Evolutionary conservation across 1,140 invertebrate genomes (phyloP).

Genomic region (Leguminivora glycinivorella): DNA sequence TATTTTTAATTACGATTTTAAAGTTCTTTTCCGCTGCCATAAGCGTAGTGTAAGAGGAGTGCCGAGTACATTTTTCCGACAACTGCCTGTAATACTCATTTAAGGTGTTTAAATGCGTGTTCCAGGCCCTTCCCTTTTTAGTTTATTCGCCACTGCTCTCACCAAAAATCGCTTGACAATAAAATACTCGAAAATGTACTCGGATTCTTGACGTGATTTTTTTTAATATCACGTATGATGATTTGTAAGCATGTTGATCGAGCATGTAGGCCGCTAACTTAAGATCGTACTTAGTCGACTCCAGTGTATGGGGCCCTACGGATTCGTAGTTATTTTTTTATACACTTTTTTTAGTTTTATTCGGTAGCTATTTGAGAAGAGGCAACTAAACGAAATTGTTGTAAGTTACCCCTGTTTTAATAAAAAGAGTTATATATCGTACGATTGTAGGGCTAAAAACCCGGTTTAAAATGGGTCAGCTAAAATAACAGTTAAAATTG

Average conservation of each 20-base stretch:
- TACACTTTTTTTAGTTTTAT: constrained; percentile 28
- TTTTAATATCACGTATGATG: constrained; percentile 2
- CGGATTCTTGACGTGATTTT: constrained; percentile 10
- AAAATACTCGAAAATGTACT: constrained; percentile 22
- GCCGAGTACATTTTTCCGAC: constrained; percentile 49
- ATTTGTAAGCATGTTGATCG: background rate
- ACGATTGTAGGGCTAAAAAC: no score
- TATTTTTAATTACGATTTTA: constrained; percentile 75
- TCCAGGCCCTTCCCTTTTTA: constrained; percentile 1
- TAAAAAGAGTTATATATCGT: constrained; percentile 25
- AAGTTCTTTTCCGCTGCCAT: constrained; percentile 68
- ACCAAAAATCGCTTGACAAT: constrained; percentile 28
- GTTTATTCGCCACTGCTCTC: constrained; percentile 18
- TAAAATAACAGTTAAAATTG: no score
- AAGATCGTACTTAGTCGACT: constrained; percentile 61
- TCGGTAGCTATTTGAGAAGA: constrained; percentile 32
- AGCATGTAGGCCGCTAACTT: constrained; percentile 63
- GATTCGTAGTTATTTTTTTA: constrained; percentile 23
- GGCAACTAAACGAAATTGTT: constrained; percentile 30
- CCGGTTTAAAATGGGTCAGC: no score
- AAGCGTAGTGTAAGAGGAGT: constrained; percentile 54
- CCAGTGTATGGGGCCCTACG: constrained; percentile 31
- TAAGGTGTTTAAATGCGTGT: constrained; percentile 2
- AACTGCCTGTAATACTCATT: constrained; percentile 1
- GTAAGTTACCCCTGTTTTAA: constrained; percentile 36